Conservation (phyloP, 2,888 invertebrate species). For the Chrysopilus asiliformis region DNA sequence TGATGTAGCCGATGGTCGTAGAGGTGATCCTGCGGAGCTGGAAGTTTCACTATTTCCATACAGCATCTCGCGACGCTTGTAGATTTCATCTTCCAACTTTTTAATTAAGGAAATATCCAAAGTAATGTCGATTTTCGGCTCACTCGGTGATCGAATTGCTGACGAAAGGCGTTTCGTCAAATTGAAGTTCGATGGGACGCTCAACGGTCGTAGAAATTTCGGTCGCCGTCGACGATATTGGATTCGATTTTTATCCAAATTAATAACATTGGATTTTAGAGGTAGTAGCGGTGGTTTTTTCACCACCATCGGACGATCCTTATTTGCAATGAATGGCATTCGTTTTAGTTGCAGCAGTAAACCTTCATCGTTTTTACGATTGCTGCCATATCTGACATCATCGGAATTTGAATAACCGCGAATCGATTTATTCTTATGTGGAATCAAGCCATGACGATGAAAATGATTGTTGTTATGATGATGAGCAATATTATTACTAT, state of each 20-base stretch:
- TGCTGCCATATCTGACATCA: too few relatives aligned
- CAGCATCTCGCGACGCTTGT: conserved; percentile 10
- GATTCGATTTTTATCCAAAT: conserved; percentile 16
- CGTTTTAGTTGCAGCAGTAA: too few relatives aligned
- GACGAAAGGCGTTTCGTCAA: conserved; percentile 4
- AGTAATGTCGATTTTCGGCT: conserved; percentile 1
- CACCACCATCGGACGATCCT: not conserved
- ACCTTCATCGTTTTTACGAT: too few relatives aligned
- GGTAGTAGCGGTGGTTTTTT: not conserved
- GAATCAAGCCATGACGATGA: too few relatives aligned
- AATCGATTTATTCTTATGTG: too few relatives aligned
- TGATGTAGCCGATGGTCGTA: not conserved
- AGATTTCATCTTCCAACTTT: conserved; percentile 16
- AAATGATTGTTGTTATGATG: too few relatives aligned
- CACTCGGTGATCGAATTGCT: not conserved
- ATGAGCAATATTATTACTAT: too few relatives aligned
- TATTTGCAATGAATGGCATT: not conserved
- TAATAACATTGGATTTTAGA: conserved; percentile 9
- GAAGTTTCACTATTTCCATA: conserved; percentile 7
- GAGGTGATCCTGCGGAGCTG: not conserved
- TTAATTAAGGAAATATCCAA: conserved; percentile 13
- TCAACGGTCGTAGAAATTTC: conserved; percentile 12
- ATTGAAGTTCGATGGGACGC: conserved; percentile 15
- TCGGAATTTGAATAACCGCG: too few relatives aligned
- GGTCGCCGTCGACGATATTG: conserved; percentile 24